Evolutionary conservation across 2,113 vertebrate species (phyloP).

Genomic region (Pteropus alecto): DNA sequence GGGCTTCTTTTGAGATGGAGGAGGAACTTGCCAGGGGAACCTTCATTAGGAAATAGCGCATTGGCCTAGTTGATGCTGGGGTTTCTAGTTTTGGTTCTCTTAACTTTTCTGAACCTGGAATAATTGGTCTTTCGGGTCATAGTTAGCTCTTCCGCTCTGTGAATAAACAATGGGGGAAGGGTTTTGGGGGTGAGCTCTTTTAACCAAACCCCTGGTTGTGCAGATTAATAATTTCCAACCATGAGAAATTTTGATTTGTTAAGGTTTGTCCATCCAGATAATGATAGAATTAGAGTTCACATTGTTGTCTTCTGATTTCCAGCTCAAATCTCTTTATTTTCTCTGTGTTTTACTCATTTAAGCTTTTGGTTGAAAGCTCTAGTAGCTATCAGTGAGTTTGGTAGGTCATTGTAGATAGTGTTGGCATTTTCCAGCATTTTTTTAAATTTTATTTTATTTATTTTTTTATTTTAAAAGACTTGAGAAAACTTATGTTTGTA

Average conservation of each 20-base stretch:
- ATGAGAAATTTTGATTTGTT: neutral
- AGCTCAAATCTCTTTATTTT: neutral
- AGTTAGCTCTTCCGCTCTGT: neutral
- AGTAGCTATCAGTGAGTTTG: neutral
- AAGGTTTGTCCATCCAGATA: neutral
- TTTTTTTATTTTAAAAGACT: neutral
- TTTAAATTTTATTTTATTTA: too few relatives aligned
- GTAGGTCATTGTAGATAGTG: neutral
- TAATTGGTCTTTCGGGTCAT: neutral
- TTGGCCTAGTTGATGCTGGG: neutral
- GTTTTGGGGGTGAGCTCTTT: neutral
- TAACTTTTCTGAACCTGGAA: neutral
- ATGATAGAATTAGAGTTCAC: neutral
- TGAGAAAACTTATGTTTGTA: neutral
- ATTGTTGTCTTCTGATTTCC: neutral
- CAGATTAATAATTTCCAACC: neutral
- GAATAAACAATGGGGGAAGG: neutral
- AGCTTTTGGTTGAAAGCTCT: neutral
- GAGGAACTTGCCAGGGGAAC: neutral
- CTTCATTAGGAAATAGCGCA: fast-evolving
- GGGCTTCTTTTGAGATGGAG: neutral
- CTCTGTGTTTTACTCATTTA: neutral
- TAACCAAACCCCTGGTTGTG: neutral
- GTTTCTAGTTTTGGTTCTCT: neutral
- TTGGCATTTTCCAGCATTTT: neutral